Conservation (phyloP, 1,140 invertebrate species). For the Sycophaga agraensis region DNA sequence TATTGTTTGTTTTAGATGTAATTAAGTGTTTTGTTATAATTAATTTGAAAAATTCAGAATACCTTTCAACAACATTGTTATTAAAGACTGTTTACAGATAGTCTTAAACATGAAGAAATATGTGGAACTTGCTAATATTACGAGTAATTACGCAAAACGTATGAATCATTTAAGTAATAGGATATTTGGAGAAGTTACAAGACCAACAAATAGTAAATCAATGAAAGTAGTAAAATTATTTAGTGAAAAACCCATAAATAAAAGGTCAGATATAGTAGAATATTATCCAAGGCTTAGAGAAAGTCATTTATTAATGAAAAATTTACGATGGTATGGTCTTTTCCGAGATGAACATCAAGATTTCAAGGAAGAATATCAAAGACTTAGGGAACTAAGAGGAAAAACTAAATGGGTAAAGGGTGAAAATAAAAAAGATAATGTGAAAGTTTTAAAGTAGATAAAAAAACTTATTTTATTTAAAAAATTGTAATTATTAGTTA, state of each 20-base stretch:
- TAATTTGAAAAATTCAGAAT: too few relatives aligned
- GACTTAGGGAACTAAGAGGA: conserved; percentile 74
- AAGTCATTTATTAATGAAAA: conserved; percentile 70
- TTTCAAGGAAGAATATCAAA: conserved; percentile 86
- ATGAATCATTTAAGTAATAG: conserved; percentile 85
- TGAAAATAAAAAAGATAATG: conserved; percentile 28
- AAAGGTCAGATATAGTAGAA: conserved; percentile 71
- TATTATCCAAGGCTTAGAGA: conserved; percentile 88
- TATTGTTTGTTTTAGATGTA: too few relatives aligned
- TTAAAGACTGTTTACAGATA: too few relatives aligned
- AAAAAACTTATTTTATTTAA: neutral
- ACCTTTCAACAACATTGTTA: too few relatives aligned
- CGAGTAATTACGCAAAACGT: conserved; percentile 77
- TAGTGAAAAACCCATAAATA: conserved; percentile 72
- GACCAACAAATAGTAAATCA: conserved; percentile 71
- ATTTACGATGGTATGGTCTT: conserved; percentile 75
- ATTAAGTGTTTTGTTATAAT: too few relatives aligned
- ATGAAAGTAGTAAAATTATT: conserved; percentile 85
- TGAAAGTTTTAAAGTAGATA: neutral
- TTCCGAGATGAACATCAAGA: conserved; percentile 89
- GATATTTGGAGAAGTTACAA: conserved; percentile 87
- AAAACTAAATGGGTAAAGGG: conserved; percentile 64
- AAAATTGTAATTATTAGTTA: too few relatives aligned
- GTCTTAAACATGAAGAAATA: conserved; percentile 65
- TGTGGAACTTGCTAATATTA: conserved; percentile 65